Percentiles rank a stretch among this genome's conserved stretches.
Conservation (phyloP, 2,113 vertebrate genomes). For the Scomber colias region DNA sequence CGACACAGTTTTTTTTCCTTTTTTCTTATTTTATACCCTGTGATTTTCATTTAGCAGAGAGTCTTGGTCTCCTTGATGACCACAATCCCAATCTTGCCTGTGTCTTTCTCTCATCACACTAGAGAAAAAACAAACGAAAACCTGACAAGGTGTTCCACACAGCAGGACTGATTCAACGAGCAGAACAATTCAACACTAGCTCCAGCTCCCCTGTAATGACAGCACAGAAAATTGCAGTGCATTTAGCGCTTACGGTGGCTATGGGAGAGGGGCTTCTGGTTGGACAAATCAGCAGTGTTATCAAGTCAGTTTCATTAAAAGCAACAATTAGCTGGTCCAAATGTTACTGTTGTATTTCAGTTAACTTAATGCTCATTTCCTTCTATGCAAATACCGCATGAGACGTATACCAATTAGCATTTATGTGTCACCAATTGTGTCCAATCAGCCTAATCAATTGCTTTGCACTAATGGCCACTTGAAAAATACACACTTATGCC, state of each 20-base stretch:
- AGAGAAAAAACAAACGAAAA: not conserved
- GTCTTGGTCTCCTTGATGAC: not conserved
- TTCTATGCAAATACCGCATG: not conserved
- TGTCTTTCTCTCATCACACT: conserved; percentile 12
- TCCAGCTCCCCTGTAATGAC: not conserved
- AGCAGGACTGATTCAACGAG: not conserved
- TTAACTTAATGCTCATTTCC: conserved; percentile 14
- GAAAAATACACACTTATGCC: not conserved
- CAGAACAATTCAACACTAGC: not conserved
- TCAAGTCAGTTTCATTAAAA: not conserved
- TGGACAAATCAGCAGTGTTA: not conserved
- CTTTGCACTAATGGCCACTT: conserved; percentile 19
- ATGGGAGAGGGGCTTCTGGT: not conserved
- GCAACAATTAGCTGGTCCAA: not conserved
- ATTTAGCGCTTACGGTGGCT: not conserved
- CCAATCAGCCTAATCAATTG: conserved; percentile 13
- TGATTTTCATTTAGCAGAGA: too few species aligned
- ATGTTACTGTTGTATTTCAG: not conserved
- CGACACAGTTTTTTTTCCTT: too few species aligned
- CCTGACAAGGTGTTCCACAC: not conserved
- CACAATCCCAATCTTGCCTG: not conserved
- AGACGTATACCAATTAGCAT: conserved; percentile 6
- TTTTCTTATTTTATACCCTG: too few species aligned
- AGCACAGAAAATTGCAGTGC: too few species aligned
- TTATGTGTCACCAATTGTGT: not conserved